A percentile compares a stretch with the other conserved stretches of the same genome.
phyloP scores from a whole-genome alignment of 2,113 vertebrate species.

The Phalacrocorax pelagicus region DNA sequence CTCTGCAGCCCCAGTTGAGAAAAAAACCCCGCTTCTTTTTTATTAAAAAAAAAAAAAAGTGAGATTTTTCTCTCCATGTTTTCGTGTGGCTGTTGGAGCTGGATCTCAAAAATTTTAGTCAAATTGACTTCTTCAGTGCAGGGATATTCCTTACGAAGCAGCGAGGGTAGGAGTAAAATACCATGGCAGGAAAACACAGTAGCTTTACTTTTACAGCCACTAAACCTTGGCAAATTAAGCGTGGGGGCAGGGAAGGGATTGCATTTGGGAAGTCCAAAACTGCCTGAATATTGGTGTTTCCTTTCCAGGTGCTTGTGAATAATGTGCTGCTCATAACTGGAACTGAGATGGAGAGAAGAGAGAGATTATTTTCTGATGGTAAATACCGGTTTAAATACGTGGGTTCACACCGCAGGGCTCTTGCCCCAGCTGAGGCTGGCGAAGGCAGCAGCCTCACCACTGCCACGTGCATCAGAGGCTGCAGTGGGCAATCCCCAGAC shows the following conservation, averaged over 20 bases:
- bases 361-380: background rate
- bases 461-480: background rate
- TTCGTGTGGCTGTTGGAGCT: background rate
- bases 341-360: background rate
- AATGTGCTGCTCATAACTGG: background rate
- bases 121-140: background rate
- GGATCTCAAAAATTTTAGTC: background rate
- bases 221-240: background rate
- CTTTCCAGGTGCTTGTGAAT: background rate
- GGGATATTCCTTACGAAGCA: fast-evolving
- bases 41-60: background rate
- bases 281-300: background rate
- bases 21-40: background rate
- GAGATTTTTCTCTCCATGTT: background rate
- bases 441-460: background rate
- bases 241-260: background rate
- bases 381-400: fast-evolving
- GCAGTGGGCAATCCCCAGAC: background rate
- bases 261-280: background rate
- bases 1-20: background rate
- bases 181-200: background rate
- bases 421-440: background rate
- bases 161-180: background rate
- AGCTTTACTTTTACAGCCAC: background rate
- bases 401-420: fast-evolving